A percentile compares a stretch with the other conserved stretches of the same genome.
These are phyloP conservation scores for Campaea margaritaria DNA, from an alignment of 2,888 invertebrate genomes.

Conservation along the genomic window DNA sequence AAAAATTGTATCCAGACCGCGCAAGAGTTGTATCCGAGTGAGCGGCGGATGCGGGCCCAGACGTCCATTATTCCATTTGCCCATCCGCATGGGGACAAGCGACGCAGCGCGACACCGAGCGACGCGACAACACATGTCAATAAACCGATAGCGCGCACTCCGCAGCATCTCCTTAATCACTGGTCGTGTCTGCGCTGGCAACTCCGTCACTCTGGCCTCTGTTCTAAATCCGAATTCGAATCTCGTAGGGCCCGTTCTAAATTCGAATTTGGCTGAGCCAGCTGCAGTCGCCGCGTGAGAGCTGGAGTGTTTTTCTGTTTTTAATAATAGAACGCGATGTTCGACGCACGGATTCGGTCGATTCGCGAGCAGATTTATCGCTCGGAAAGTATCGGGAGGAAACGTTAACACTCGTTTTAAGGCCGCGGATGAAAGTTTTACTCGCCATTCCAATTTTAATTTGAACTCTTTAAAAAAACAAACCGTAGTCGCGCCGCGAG, in stretches of 20 bases:
- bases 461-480: constrained; percentile 66
- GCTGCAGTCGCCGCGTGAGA: constrained; percentile 50
- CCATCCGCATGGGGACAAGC: constrained; percentile 81
- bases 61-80: constrained; percentile 85
- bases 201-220: constrained; percentile 41
- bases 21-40: constrained; percentile 83
- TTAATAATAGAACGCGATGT: constrained; percentile 71
- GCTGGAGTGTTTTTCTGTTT: constrained; percentile 70
- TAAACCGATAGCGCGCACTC: constrained; percentile 65
- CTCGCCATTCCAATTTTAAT: constrained; percentile 72
- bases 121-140: constrained; percentile 69
- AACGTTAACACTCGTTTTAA: constrained; percentile 76
- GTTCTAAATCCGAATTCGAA: constrained; percentile 72
- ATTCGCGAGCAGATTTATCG: constrained; percentile 81
- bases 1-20: constrained; percentile 84
- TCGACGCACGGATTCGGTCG: constrained; percentile 68
- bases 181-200: constrained; percentile 56
- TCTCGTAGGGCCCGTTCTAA: constrained; percentile 67
- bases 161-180: constrained; percentile 64
- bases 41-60: constrained; percentile 85
- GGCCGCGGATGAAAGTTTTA: constrained; percentile 79
- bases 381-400: constrained; percentile 66
- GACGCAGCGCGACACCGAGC: constrained; percentile 12
- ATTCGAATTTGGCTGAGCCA: constrained; percentile 53
- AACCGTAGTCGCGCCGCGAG: constrained; percentile 48